phyloP scores from a whole-genome alignment of 30 jellyfish, hydroid and myxozoan species.

The Phacellophora camtschatica region DNA sequence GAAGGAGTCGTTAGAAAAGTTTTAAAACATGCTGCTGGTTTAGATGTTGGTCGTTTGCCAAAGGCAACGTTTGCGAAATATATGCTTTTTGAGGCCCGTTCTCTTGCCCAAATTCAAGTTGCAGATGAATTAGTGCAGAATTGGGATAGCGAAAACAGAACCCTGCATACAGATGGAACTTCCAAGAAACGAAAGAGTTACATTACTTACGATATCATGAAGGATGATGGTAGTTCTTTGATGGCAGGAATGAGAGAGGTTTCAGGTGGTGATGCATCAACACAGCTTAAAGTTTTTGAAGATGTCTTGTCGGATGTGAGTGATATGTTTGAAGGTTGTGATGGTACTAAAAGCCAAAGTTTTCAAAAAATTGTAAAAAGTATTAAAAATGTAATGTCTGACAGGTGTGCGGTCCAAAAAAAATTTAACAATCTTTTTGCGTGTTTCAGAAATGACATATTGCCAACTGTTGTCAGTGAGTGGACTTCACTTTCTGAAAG shows the following conservation, averaged over 20 bases:
- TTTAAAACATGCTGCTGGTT: neutral
- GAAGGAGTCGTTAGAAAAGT: neutral
- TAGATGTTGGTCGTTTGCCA: neutral
- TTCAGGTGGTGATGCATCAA: constrained; percentile 23
- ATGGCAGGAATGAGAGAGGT: constrained; percentile 4
- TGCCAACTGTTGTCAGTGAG: constrained; percentile 15
- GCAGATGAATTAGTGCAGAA: neutral
- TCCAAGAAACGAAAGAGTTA: neutral
- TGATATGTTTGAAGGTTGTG: neutral
- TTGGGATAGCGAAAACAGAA: too few species aligned
- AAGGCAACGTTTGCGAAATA: neutral
- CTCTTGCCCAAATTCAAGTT: neutral
- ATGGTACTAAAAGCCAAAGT: neutral
- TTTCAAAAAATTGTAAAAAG: neutral
- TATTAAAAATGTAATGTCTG: neutral
- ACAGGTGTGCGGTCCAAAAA: constrained; percentile 38
- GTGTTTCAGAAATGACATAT: neutral
- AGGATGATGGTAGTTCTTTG: constrained; percentile 12
- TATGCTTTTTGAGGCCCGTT: neutral
- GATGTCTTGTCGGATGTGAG: neutral
- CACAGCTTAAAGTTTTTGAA: constrained; percentile 33
- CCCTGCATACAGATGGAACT: constrained; percentile 42
- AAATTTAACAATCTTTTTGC: constrained; percentile 15
- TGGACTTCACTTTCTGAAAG: constrained; percentile 13
- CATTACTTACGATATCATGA: constrained; percentile 5